Evolutionary conservation across 1,140 invertebrate genomes (phyloP).

Genomic region (Drosophila sp.): DNA sequence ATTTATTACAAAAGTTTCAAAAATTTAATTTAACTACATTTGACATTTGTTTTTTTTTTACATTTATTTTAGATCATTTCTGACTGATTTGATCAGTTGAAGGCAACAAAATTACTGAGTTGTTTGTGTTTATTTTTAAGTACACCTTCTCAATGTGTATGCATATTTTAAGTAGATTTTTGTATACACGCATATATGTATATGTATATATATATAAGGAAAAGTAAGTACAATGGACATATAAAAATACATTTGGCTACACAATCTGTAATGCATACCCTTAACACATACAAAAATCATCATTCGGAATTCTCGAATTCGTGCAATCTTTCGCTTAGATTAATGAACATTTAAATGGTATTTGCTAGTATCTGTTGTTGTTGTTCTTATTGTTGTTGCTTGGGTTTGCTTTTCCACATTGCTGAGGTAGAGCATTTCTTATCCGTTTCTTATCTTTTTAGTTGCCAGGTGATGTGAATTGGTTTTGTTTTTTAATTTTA

Average conservation of each 20-base stretch:
- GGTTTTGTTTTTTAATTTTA: background rate
- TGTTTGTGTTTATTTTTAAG: constrained; percentile 4
- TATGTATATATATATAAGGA: background rate
- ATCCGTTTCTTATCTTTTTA: background rate
- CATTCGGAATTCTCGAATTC: constrained; percentile 1
- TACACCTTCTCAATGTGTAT: constrained; percentile 1
- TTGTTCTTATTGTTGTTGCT: constrained; percentile 6
- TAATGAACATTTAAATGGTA: constrained; percentile 23
- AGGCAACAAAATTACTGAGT: constrained; percentile 21
- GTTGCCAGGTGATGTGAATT: background rate
- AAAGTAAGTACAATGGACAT: constrained; percentile 23
- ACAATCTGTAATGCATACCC: background rate
- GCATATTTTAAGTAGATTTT: background rate
- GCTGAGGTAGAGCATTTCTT: constrained; percentile 14
- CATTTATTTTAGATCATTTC: background rate
- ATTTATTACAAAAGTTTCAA: constrained; percentile 12
- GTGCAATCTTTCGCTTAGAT: constrained; percentile 4
- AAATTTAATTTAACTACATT: constrained; percentile 15
- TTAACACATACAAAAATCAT: constrained; percentile 13
- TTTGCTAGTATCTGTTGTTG: constrained; percentile 1
- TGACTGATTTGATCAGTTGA: constrained; percentile 12
- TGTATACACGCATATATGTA: background rate
- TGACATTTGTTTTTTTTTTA: background rate
- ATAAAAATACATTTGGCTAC: constrained; percentile 13
- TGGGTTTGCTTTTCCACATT: background rate